Conservation (phyloP, 2,888 invertebrate species). For the Sphinx pinastri region DNA sequence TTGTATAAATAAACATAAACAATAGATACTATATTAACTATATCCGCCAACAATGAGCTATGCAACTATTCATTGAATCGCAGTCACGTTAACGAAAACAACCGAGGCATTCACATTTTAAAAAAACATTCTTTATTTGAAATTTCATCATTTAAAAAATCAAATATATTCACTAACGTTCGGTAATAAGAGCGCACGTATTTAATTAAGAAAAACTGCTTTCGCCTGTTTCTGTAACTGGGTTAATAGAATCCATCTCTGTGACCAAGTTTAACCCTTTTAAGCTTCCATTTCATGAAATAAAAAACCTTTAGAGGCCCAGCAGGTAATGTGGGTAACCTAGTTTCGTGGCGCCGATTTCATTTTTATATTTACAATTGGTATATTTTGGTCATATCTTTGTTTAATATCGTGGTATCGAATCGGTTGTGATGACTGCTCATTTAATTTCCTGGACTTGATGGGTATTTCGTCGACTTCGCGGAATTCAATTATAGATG, state of each 20-base stretch:
- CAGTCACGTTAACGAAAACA: no score
- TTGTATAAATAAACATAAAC: no score
- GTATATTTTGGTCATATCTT: constrained; percentile 25
- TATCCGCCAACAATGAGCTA: no score
- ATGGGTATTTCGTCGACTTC: neutral
- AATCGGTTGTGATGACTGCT: neutral
- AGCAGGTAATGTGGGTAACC: constrained; percentile 27
- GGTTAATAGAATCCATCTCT: constrained; percentile 48
- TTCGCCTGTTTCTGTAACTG: constrained; percentile 44
- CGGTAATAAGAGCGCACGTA: constrained; percentile 35
- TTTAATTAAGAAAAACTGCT: constrained; percentile 51
- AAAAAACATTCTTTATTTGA: neutral
- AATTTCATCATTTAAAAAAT: neutral
- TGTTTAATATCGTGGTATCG: constrained; percentile 25
- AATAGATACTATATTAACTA: no score
- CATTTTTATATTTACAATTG: constrained; percentile 31
- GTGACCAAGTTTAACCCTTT: constrained; percentile 32
- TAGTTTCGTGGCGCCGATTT: constrained; percentile 25
- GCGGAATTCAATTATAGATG: neutral
- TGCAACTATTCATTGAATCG: no score
- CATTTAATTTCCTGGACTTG: constrained; percentile 12
- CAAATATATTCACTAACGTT: neutral
- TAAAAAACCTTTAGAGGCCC: constrained; percentile 18
- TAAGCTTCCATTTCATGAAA: constrained; percentile 27
- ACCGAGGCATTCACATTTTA: no score